A percentile compares a stretch with the other conserved stretches of the same genome.
Evolutionary conservation across 2,113 vertebrate species (phyloP).

Genomic region (Pseudorectes ferrugineus): DNA sequence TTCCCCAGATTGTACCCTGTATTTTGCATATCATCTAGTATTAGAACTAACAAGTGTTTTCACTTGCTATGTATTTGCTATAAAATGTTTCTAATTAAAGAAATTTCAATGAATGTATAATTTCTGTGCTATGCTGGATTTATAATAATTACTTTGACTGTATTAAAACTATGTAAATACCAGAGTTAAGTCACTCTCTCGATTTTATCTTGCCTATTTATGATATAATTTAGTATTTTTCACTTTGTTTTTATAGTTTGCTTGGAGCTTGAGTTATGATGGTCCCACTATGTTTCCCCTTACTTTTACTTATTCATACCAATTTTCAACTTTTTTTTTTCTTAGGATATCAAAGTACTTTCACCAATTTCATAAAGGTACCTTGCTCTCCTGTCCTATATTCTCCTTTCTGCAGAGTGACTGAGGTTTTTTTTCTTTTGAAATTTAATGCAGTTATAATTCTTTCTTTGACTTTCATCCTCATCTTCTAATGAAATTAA

Average conservation of each 20-base stretch:
- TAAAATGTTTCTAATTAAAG: neutral
- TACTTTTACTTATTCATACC: neutral
- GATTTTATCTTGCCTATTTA: neutral
- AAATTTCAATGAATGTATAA: neutral
- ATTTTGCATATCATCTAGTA: neutral
- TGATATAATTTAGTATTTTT: neutral
- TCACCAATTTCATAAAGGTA: neutral
- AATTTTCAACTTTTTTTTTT: neutral
- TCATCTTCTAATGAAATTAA: neutral
- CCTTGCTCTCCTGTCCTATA: neutral
- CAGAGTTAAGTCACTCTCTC: neutral
- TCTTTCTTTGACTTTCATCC: constrained; percentile 1
- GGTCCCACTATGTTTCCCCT: neutral
- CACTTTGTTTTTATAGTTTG: neutral
- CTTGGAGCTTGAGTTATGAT: neutral
- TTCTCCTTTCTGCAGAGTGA: neutral
- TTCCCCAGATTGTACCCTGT: neutral
- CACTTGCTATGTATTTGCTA: neutral
- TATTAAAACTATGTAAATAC: neutral
- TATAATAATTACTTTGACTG: neutral
- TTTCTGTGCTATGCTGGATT: neutral
- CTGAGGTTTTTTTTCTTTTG: neutral
- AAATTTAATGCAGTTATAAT: neutral
- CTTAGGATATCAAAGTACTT: neutral
- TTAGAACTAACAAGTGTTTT: neutral